Conservation (phyloP, 2,797 vertebrate species). For the Lagorchestes hirsutus region DNA sequence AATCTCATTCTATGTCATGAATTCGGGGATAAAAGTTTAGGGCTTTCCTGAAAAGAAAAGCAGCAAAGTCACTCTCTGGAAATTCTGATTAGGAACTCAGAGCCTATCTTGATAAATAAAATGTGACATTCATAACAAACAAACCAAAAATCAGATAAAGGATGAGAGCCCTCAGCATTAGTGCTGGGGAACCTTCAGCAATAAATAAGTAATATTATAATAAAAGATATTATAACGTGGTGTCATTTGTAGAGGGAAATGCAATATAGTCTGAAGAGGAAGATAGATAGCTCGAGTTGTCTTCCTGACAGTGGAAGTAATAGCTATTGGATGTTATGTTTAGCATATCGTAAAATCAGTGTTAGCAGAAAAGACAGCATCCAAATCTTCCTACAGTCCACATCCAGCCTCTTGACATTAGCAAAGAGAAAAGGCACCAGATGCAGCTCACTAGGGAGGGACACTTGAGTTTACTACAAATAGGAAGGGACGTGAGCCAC, state of each 20-base stretch:
- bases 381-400: slow-evolving; percentile 44
- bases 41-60: slow-evolving; percentile 65
- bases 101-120: slow-evolving; percentile 75
- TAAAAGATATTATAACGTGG: slow-evolving; percentile 78
- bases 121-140: slow-evolving; percentile 80
- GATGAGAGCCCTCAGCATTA: slow-evolving; percentile 68
- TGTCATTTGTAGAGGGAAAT: slow-evolving; percentile 77
- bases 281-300: slow-evolving; percentile 83
- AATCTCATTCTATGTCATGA: slow-evolving; percentile 14
- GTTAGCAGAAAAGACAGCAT: slow-evolving; percentile 78
- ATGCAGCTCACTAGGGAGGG: not conserved
- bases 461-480: slow-evolving; percentile 60
- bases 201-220: slow-evolving; percentile 81
- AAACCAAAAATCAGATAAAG: slow-evolving; percentile 80
- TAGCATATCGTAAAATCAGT: slow-evolving; percentile 85
- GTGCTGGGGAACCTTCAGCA: slow-evolving; percentile 51
- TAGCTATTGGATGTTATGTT: slow-evolving; percentile 83
- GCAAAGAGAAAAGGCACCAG: slow-evolving; percentile 34
- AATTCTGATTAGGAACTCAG: slow-evolving; percentile 60
- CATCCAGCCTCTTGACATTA: slow-evolving; percentile 65
- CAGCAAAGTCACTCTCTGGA: slow-evolving; percentile 64
- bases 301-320: slow-evolving; percentile 85
- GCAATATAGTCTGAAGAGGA: slow-evolving; percentile 76
- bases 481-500: slow-evolving; percentile 67
- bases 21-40: slow-evolving; percentile 68